Base-by-base conservation (phyloP, 2,113 vertebrate genomes). In the Herpailurus yagouaroundi region DNA sequence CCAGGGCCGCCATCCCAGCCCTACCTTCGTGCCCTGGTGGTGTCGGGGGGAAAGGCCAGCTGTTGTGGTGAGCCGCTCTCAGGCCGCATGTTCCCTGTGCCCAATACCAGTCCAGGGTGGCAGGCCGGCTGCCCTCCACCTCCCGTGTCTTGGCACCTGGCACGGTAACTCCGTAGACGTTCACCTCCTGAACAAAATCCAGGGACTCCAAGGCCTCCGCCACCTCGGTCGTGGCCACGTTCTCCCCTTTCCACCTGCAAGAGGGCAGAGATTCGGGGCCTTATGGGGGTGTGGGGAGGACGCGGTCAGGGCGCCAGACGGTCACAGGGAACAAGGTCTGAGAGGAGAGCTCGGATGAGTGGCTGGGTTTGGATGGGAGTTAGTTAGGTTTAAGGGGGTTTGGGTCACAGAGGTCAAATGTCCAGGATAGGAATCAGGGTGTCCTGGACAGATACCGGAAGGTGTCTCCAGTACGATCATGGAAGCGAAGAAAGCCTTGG, bases 211-310 rank as follows among this genome's bases (percentile, higher is more conserved):
- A 83, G 79, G 98, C 98, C 93, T 99, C 99, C 0, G 99, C 99
- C 84, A 99, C 99, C 94, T 99, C 99, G 0, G 99, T 99, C 0
- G 99, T 99, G 97, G 99, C 99, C 27, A 99, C 99, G 1, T 99
- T 99, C 95, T 99, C 99, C 0, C 99, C 99, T 97, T 99, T 99
- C 99, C 99, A 99, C 97, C 99, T 99, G 97, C 7, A 12, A 2
- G 57, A 86, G 29, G 68, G 41, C 0, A 11, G 63, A 88, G 33
- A 55, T 25, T 6, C 29, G 16, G 73, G 6, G 41, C 16, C 64
- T 29, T 7, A 18, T 14, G 74, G 15, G 12, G 25, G 4, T 6
- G 29, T 31, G 13, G 41, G 25, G 38, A 18, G 13, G 16, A 31
- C 7, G 55, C 69, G 63, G 48, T 5, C 38, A 12, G 73, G 31